Evolutionary conservation across 2,797 vertebrate genomes (phyloP), one percentile per base, ranked within the genome.

Genomic region (Anolis apletophallus): DNA sequence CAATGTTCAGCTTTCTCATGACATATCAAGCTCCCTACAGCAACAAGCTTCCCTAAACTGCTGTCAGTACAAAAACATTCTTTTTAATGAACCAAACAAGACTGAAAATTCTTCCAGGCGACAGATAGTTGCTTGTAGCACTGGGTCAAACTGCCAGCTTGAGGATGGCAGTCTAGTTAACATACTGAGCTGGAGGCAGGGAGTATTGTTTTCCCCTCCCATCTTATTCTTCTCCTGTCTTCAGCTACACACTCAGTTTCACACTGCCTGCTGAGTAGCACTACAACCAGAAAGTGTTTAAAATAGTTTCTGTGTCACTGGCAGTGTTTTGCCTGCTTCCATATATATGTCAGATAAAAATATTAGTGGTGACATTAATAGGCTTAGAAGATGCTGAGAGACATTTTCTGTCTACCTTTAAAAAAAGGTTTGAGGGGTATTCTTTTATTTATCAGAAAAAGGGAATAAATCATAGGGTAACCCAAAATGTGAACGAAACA

Each of bases 81-180:
- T n/a, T 68, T 86, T 74, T 67, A 81, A 72, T 79, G 68, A 91
- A 78, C n/a, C 23, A 72, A 88, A 84, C 59, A 61, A 88, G 5
- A 87, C 79, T 86, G 50, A 55, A 87, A 79, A 19, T 72, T 67
- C 29, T 85, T 67, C 36, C 57, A 91, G 36, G 34, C 64, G 55
- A 79, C 68, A 64, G 67, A 32, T 3, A 81, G 67, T 67, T 36
- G 64, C 76, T 94, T 91, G 68, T 86, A 89, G 68, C 50, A 64
- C 29, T 90, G 81, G 68, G 76, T 64, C 82, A 91, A 87, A 68
- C 40, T 88, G 86, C 80, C 85, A 90, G 77, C 55, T 71, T 36
- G 64, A 85, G 71, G 76, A 79, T 17, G 72, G 88, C 55, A 86
- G 26, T 90, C 90, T 92, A 89, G 85, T 91, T 84, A 89, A 81